phyloP scores from a whole-genome alignment of 2,797 vertebrate species.

The Karalla daura region DNA sequence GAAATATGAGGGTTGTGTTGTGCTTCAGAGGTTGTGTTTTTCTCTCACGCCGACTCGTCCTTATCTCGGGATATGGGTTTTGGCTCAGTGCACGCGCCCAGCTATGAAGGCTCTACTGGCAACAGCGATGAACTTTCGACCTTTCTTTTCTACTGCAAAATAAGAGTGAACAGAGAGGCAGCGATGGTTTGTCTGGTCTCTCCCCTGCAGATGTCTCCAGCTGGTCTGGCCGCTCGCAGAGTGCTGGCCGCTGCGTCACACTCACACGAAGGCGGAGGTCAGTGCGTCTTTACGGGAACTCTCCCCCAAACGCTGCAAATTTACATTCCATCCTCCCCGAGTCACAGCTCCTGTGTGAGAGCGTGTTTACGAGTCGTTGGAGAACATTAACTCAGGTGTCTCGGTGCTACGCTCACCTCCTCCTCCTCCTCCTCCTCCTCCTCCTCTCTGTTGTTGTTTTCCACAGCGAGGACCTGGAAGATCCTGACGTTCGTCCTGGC shows the following conservation, averaged over 20 bases:
- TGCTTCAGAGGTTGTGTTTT: no score
- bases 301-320: not conserved
- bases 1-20: no score
- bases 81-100: no score
- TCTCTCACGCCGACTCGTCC: no score
- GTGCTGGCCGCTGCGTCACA: constrained; percentile 79
- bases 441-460: constrained; percentile 1
- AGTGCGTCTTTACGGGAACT: constrained; percentile 19
- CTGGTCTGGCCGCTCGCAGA: constrained; percentile 64
- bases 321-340: not conserved
- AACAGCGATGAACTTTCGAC: not conserved
- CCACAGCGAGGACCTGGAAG: constrained; percentile 87
- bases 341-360: not conserved
- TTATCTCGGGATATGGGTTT: no score
- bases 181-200: no score
- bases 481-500: constrained; percentile 84
- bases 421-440: not conserved
- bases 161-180: no score
- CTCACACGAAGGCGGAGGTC: constrained; percentile 79
- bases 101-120: not conserved
- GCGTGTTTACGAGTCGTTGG: not conserved
- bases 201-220: constrained; percentile 68
- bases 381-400: constrained; percentile 45
- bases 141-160: not conserved
- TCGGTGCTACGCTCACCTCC: not conserved